Conservation (phyloP, 2,113 vertebrate species). For the Eonycteris spelaea region DNA sequence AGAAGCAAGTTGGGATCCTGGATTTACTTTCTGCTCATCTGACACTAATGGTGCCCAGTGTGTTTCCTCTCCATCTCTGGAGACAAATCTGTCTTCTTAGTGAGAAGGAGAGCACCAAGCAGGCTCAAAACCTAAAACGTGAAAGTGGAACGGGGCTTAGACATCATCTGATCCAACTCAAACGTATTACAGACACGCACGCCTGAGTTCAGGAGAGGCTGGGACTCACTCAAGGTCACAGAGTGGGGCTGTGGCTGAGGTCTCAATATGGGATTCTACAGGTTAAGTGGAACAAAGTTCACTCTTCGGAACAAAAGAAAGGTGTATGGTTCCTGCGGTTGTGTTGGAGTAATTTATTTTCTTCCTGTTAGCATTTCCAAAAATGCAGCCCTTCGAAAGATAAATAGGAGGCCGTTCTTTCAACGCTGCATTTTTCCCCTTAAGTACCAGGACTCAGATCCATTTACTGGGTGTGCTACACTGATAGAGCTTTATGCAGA, state of each 20-base stretch:
- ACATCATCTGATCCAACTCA: not conserved
- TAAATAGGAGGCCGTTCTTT: constrained; percentile 31
- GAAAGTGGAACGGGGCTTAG: not conserved
- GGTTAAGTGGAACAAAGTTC: not conserved
- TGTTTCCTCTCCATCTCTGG: not conserved
- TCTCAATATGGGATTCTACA: not conserved
- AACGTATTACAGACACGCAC: not conserved
- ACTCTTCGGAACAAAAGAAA: not conserved
- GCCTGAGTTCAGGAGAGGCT: not conserved
- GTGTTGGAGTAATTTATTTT: constrained; percentile 44
- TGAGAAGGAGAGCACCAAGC: not conserved
- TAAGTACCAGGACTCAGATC: constrained; percentile 35
- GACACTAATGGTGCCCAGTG: not conserved
- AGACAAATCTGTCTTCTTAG: not conserved
- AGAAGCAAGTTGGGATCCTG: not conserved
- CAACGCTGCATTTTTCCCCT: not conserved
- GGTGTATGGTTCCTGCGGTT: not conserved
- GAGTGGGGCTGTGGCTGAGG: not conserved
- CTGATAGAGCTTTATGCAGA: not conserved
- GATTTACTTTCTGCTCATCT: not conserved
- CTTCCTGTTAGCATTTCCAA: constrained; percentile 51
- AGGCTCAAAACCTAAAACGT: not conserved
- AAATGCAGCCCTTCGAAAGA: constrained; percentile 60
- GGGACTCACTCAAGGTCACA: not conserved
- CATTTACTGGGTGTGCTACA: constrained; percentile 30